Percentiles rank a stretch among this genome's conserved stretches.
These are phyloP conservation scores for Diorhabda carinulata DNA, from an alignment of 1,140 invertebrate species.

Conservation along the genomic window DNA sequence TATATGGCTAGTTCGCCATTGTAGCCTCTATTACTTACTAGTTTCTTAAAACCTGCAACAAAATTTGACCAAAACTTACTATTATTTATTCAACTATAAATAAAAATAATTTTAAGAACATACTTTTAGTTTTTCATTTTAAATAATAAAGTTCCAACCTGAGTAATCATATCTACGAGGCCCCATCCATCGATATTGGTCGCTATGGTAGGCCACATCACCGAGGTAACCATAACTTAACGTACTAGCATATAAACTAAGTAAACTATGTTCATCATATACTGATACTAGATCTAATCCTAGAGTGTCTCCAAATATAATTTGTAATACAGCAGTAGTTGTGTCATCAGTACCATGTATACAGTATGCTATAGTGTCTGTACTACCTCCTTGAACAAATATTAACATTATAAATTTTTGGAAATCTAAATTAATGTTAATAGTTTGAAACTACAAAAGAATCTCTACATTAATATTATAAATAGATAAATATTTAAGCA, in stretches of 20 bases:
- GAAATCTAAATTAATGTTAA: too few relatives aligned
- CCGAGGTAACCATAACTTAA: conserved; percentile 87
- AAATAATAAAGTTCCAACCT: conserved; percentile 49
- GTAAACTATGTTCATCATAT: conserved; percentile 60
- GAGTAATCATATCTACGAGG: conserved; percentile 82
- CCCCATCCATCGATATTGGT: conserved; percentile 83
- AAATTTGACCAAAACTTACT: conserved; percentile 5
- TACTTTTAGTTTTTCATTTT: background rate
- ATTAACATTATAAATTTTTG: too few relatives aligned
- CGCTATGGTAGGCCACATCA: conserved; percentile 78
- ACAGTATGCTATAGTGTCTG: conserved; percentile 78
- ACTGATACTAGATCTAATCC: conserved; percentile 79
- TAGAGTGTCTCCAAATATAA: conserved; percentile 70
- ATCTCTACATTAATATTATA: too few relatives aligned
- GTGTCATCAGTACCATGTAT: conserved; percentile 81
- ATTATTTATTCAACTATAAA: conserved; percentile 53
- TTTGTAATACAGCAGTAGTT: conserved; percentile 74
- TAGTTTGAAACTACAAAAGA: too few relatives aligned
- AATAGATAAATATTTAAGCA: too few relatives aligned
- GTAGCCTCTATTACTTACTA: conserved; percentile 67
- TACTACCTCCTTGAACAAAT: conserved; percentile 61
- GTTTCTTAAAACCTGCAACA: conserved; percentile 65
- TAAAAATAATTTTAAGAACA: background rate
- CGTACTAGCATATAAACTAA: conserved; percentile 74
- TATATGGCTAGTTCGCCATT: conserved; percentile 64